These are phyloP conservation scores for Ips nitidus DNA, from an alignment of 1,140 invertebrate genomes.

Conservation along the genomic window DNA sequence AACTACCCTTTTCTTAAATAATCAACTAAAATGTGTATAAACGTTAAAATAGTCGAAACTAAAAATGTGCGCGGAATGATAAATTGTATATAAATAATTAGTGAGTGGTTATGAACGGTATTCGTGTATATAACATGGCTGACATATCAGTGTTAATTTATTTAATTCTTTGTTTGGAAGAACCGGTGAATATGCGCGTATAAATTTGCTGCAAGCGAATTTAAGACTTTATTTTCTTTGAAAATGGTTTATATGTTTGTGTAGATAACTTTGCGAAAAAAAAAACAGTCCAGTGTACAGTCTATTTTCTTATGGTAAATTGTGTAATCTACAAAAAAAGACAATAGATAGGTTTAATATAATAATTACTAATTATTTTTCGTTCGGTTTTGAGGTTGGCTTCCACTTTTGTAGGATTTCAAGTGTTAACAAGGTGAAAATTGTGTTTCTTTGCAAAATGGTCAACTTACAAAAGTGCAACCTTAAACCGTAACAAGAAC, in stretches of 20 bases:
- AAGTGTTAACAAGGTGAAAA: too few species aligned
- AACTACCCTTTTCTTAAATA: too few species aligned
- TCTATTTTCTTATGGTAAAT: slow-evolving; percentile 44
- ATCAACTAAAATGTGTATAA: too few species aligned
- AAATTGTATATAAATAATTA: too few species aligned
- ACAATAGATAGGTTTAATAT: slow-evolving; percentile 43
- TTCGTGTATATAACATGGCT: slow-evolving; percentile 6
- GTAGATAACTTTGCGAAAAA: slow-evolving; percentile 26
- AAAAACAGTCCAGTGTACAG: slow-evolving; percentile 38
- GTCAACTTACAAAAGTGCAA: too few species aligned
- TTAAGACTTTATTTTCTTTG: slow-evolving; percentile 21
- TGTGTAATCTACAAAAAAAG: slow-evolving; percentile 40
- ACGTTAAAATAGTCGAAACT: too few species aligned
- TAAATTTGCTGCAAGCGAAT: slow-evolving; percentile 29
- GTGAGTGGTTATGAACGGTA: too few species aligned
- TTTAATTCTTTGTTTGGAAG: slow-evolving; percentile 26
- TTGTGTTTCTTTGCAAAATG: too few species aligned
- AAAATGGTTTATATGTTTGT: slow-evolving; percentile 22
- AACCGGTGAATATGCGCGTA: neutral
- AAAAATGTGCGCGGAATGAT: too few species aligned
- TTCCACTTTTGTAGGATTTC: too few species aligned
- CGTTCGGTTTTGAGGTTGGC: too few species aligned
- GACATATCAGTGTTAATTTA: slow-evolving; percentile 40
- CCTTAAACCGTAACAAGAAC: slow-evolving; percentile 7
- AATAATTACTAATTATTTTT: neutral